Evolutionary conservation across 2,888 invertebrate genomes (phyloP), one percentile per base, ranked within the genome.

Genomic region (Diplolepis rosae): DNA sequence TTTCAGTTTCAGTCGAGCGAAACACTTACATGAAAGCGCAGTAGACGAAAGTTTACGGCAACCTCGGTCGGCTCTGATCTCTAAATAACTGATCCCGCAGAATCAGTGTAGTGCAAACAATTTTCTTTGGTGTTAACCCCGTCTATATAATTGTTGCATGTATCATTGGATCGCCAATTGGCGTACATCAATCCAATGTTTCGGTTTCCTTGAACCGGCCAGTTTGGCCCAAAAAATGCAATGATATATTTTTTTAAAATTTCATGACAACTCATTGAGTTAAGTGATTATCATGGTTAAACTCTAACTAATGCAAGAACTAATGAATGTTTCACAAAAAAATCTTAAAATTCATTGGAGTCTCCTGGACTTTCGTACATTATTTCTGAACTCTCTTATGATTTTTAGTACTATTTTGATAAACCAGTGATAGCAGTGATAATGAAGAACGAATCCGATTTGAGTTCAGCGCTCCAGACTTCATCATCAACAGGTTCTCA

Each of bases 381-480:
- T n/a, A n/a, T n/a, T n/a, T n/a, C n/a, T n/a, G n/a, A n/a, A n/a
- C n/a, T n/a, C n/a, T n/a, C n/a, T n/a, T n/a, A n/a, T n/a, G n/a
- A n/a, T n/a, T n/a, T n/a, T n/a, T n/a, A n/a, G n/a, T n/a, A n/a
- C n/a, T n/a, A n/a, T n/a, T n/a, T n/a, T 39, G 24, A 39, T 61
- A 45, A 45, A 7, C 18, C 18, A 45, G 61, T 30, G 30, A 28
- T 54, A 61, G 15, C n/a, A 35, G 6, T 61, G n/a, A 51, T 56
- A 51, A 87, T 88, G 88, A 88, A 87, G 73, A 87, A 85, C 82
- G 87, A 87, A 51, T 76, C 83, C 9, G 87, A 87, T 2, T 68
- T 77, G 3, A 71, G 74, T 39, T 66, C 82, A 11, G 77, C 80
- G 7, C 50, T 79, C 18, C 78, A 79, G n/a, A 24, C 79, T 74